These are phyloP conservation scores for Ictidomys tridecemlineatus DNA, from an alignment of 2,113 vertebrate species.

Conservation along the genomic window DNA sequence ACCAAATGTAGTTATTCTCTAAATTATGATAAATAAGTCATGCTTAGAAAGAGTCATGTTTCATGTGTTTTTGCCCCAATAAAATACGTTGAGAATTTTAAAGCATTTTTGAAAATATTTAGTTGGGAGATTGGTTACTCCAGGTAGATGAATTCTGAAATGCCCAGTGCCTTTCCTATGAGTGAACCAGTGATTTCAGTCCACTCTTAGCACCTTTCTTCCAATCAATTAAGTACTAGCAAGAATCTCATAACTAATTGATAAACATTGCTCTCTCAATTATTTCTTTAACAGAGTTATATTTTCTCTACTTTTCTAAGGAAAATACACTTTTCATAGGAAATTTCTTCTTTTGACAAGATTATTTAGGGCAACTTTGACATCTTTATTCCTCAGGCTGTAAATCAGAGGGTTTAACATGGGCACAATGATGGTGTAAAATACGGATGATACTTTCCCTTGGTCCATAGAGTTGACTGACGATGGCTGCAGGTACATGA, in stretches of 20 bases:
- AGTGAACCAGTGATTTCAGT: not conserved
- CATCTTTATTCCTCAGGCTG: not conserved
- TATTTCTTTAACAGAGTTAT: accelerated
- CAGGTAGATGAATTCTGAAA: not conserved
- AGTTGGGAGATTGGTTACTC: not conserved
- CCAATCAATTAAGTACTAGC: not conserved
- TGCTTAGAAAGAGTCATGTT: not conserved
- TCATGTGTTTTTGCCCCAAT: not conserved
- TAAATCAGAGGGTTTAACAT: too few relatives aligned
- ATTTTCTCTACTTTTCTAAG: not conserved
- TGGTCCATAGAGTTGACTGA: too few relatives aligned
- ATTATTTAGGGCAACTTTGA: not conserved
- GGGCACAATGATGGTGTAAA: too few relatives aligned
- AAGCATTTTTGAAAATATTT: not conserved
- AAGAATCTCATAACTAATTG: not conserved
- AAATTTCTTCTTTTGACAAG: not conserved
- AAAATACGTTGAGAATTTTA: not conserved
- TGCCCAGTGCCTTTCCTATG: not conserved
- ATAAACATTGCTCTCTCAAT: not conserved
- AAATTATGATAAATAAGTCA: not conserved
- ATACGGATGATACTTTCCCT: too few relatives aligned
- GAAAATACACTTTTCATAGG: not conserved
- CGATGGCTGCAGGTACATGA: not conserved
- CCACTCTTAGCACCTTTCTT: not conserved
- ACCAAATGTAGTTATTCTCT: not conserved